Evolutionary conservation across 2,888 invertebrate genomes (phyloP), one percentile per base, ranked within the genome.

Genomic region (Troides helena): DNA sequence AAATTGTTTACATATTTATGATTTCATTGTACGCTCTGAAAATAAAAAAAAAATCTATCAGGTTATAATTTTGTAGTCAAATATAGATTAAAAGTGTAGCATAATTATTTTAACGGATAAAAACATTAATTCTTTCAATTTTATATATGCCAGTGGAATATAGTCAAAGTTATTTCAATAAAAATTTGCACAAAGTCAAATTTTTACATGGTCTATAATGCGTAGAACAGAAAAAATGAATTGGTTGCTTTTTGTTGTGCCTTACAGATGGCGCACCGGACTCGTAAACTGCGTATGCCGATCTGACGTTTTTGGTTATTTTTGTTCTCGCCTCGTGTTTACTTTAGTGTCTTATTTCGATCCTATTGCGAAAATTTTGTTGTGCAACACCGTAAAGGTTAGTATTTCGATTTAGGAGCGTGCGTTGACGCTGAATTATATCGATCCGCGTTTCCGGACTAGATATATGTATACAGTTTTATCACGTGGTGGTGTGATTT

Each of bases 401-500:
- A 83, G 84, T 85, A 87, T 86, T 88, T 85, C 76, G 78, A 80
- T 76, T 73, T 77, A 80, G 81, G 77, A 84, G 80, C 74, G 76
- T 78, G 78, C 78, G 75, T 72, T 75, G 77, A 79, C 78, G 79
- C 78, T 77, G 80, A 79, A 84, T 75, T 84, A 81, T 92, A 92
- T 92, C 88, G 92, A 92, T 92, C 91, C 85, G 80, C 82, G 81
- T 82, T 86, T 85, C 85, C 84, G 83, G 86, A 86, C 83, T 87
- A 85, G 86, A 83, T 92, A 90, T 92, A 92, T 90, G 89, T 91
- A 90, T 89, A 92, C 91, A 92, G 88, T 88, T 87, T 85, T 89
- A 92, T 93, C 93, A 93, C 93, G 93, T 93, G 93, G 93, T 93
- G 90, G 92, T 93, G 93, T 92, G 79, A 92, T 93, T 93, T 93